These are phyloP conservation scores for Trypoxylon attenuatum DNA, from an alignment of 2,888 invertebrate species.

Conservation along the genomic window DNA sequence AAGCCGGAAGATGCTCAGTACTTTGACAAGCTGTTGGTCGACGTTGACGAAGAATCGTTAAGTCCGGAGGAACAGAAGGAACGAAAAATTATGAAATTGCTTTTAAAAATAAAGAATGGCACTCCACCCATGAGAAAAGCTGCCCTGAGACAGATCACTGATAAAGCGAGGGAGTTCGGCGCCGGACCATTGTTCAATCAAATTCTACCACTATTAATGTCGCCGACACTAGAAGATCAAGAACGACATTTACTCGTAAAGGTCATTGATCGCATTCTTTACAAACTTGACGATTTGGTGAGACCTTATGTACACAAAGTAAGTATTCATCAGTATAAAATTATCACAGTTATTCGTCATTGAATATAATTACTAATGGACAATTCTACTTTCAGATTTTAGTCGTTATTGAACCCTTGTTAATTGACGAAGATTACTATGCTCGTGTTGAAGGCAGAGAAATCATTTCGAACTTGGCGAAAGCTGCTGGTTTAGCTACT, in stretches of 20 bases:
- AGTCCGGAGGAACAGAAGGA: conserved; percentile 98
- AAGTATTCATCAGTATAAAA: conserved; percentile 52
- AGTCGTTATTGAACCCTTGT: conserved; percentile 98
- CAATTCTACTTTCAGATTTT: conserved; percentile 80
- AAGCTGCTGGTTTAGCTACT: conserved; percentile 98
- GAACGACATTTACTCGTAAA: conserved; percentile 99
- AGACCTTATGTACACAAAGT: conserved; percentile 99
- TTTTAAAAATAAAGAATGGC: conserved; percentile 99
- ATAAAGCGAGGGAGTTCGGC: conserved; percentile 98
- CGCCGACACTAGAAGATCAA: conserved; percentile 99
- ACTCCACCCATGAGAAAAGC: conserved; percentile 99
- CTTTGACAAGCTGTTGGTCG: conserved; percentile 97
- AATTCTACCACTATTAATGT: conserved; percentile 99
- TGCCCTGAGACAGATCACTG: conserved; percentile 97
- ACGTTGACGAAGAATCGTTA: conserved; percentile 97
- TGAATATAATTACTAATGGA: not conserved
- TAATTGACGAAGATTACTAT: conserved; percentile 99
- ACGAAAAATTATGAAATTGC: conserved; percentile 98
- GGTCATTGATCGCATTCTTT: conserved; percentile 98
- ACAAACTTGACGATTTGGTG: conserved; percentile 98
- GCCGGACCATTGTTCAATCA: conserved; percentile 99
- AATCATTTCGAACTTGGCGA: conserved; percentile 99
- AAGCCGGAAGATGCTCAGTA: conserved; percentile 99
- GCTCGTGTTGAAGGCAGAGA: conserved; percentile 99
- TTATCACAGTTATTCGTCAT: not conserved